phyloP scores from a whole-genome alignment of 2,113 vertebrate species.

The Spea bombifrons region DNA sequence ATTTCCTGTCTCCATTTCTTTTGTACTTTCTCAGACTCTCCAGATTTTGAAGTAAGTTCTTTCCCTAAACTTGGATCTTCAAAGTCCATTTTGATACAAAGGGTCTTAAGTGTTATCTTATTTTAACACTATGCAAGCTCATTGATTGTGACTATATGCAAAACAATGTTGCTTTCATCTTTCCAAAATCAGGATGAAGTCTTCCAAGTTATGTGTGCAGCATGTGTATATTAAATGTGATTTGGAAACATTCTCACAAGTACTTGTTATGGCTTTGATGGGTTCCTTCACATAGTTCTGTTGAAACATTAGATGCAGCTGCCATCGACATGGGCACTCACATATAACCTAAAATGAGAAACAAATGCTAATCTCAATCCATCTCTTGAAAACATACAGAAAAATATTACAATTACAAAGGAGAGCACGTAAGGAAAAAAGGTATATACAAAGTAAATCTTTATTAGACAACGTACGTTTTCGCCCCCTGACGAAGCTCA shows the following conservation, averaged over 20 bases:
- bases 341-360: conserved; percentile 28
- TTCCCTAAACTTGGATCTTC: conserved; percentile 81
- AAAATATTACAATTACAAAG: not conserved
- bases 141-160: conserved; percentile 72
- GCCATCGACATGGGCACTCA: conserved; percentile 56
- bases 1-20: conserved; percentile 91
- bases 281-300: conserved; percentile 54
- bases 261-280: conserved; percentile 59
- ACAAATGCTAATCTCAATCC: too few relatives aligned
- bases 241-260: conserved; percentile 51
- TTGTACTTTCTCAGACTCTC: conserved; percentile 81
- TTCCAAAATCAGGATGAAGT: conserved; percentile 52
- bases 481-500: too few relatives aligned
- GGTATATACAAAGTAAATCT: too few relatives aligned
- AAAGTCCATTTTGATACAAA: conserved; percentile 84
- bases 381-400: not conserved
- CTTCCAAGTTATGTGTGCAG: conserved; percentile 62
- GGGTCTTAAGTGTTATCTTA: conserved; percentile 72
- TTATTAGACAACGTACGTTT: too few relatives aligned
- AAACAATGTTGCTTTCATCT: conserved; percentile 67
- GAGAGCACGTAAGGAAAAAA: too few relatives aligned
- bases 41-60: conserved; percentile 83
- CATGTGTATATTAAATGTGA: conserved; percentile 24
- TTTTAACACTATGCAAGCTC: conserved; percentile 72
- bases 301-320: conserved; percentile 60